A percentile compares a stretch with the other conserved stretches of the same genome.
Evolutionary conservation across 2,888 invertebrate genomes (phyloP).

Genomic region (Dryobotodes eremita): DNA sequence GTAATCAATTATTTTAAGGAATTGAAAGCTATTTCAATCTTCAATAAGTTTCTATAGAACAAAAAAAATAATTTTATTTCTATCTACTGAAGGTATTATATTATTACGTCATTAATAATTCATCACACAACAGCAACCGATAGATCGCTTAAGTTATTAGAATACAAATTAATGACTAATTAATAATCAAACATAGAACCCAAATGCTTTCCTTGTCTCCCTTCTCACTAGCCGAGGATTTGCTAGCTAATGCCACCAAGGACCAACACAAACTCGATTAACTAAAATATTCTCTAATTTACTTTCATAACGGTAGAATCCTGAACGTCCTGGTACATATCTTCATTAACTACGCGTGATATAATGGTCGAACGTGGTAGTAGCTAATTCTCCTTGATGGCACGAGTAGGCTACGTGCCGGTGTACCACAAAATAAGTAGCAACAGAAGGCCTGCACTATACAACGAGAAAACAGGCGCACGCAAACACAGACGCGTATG

Average conservation of each 20-base stretch:
- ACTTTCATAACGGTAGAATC: slow-evolving; percentile 34
- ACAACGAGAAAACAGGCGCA: not conserved
- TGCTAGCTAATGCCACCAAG: slow-evolving; percentile 1
- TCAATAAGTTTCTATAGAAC: slow-evolving; percentile 1
- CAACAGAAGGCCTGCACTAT: not conserved
- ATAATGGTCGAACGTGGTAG: slow-evolving; percentile 49
- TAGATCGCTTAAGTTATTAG: slow-evolving; percentile 28
- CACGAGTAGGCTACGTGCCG: slow-evolving; percentile 32
- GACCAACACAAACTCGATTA: slow-evolving; percentile 35
- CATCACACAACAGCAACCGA: slow-evolving; percentile 19
- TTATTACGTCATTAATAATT: slow-evolving; percentile 30
- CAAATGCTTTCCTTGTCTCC: slow-evolving; percentile 24
- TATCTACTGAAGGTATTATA: not conserved
- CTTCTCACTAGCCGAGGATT: slow-evolving; percentile 12
- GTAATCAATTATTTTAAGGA: not conserved
- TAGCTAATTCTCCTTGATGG: slow-evolving; percentile 40
- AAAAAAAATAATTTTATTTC: not conserved
- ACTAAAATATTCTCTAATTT: slow-evolving; percentile 49
- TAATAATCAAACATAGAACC: slow-evolving; percentile 21
- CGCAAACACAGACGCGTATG: not conserved
- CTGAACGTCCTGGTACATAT: slow-evolving; percentile 36
- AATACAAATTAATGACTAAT: slow-evolving; percentile 50
- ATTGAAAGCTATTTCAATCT: not conserved
- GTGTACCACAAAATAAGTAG: not conserved
- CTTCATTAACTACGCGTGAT: slow-evolving; percentile 51